Evolutionary conservation across 2,888 invertebrate genomes (phyloP), one percentile per base, ranked within the genome.

Genomic region (Seira ritae): DNA sequence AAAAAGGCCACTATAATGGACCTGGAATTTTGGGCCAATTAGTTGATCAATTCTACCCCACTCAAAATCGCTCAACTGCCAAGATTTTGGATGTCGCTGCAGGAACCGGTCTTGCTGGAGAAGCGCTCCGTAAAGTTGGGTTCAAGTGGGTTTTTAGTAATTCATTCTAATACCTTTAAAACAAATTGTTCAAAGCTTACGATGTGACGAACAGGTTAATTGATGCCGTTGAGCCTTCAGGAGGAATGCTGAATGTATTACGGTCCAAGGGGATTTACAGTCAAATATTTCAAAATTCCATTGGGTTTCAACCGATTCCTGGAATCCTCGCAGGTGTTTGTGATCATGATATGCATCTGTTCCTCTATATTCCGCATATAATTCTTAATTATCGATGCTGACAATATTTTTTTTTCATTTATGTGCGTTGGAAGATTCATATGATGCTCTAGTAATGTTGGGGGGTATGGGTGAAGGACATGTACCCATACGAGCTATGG

Each of bases 31-130:
- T 89, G n/a, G 90, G 90, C 1, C 87, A 89, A 23, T 89, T 89
- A 24, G 24, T 90, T 19, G 88, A 88, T 2, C 83, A 89, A 0
- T 72, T 72, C 68, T 88, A 88, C 71, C 89, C 88, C 66, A 80
- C 86, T 1, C 72, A 89, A 3, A 62, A 78, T 22, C 74, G 86
- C 17, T 31, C 15, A 8, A 76, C 86, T 15, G 85, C 90, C 6
- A 87, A 89, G 42, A 85, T 91, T 23, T 81, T 91, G 10, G 91
- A 91, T 84, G 89, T 91, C 1, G 91, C 91, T 1, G 90, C 90
- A 46, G 91, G 91, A 23, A 90, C 91, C 1, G 91, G 91, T 3
- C 86, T 89, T 76, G 89, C 90, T 22, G 91, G 90, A 3, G 87
- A 88, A 70, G 87, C 88, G 72, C 68, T 88, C 22, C n/a, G 71